These are phyloP conservation scores for Nymphicus hollandicus DNA, from an alignment of 2,113 vertebrate genomes.

Conservation along the genomic window DNA sequence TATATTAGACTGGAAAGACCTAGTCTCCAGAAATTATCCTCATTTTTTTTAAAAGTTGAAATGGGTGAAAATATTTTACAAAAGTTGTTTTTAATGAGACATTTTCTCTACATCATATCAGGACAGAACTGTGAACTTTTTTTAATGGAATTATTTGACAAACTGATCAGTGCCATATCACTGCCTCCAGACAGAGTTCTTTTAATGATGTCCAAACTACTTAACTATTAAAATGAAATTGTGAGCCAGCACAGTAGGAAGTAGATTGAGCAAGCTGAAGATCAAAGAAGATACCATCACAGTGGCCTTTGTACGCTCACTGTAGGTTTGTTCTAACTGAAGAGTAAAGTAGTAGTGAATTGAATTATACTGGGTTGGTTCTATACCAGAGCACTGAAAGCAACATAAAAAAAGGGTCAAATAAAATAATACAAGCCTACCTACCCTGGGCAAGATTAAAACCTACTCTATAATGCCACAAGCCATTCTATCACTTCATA, in stretches of 20 bases:
- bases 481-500: not conserved
- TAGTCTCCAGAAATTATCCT: conserved; percentile 67
- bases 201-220: conserved; percentile 72
- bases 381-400: not conserved
- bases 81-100: conserved; percentile 70
- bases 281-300: conserved; percentile 64
- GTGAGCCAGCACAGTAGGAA: conserved; percentile 61
- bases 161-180: conserved; percentile 67
- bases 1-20: conserved; percentile 59
- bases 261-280: conserved; percentile 53
- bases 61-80: conserved; percentile 66
- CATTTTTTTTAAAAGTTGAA: conserved; percentile 62
- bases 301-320: conserved; percentile 34
- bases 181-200: conserved; percentile 63
- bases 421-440: not conserved
- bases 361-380: conserved; percentile 43
- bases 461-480: not conserved
- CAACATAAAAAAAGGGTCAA: conserved; percentile 44
- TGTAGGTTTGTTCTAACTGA: conserved; percentile 53
- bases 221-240: conserved; percentile 72
- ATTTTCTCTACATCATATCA: conserved; percentile 61
- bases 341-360: conserved; percentile 46
- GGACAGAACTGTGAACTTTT: conserved; percentile 67
- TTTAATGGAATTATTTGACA: conserved; percentile 60
- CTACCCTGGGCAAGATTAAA: not conserved